A percentile compares a stretch with the other conserved stretches of the same genome.
Conservation (phyloP, 2,797 vertebrate species). For the Erpetoichthys calabaricus region DNA sequence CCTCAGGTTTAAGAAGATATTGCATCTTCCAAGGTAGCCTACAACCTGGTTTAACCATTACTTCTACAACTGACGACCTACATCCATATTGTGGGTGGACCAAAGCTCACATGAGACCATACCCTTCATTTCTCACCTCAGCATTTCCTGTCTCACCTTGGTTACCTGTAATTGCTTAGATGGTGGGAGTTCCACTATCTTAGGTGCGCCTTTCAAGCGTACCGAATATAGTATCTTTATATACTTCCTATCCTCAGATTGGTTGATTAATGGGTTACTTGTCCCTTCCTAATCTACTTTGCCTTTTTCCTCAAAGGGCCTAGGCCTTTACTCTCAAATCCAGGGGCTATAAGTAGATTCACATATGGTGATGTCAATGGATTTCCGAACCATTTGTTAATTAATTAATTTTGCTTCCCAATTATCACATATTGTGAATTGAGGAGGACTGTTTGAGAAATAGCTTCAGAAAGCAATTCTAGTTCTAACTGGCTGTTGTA, state of each 20-base stretch:
- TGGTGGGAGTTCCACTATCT: not conserved
- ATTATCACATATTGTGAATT: not conserved
- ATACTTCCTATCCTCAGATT: not conserved
- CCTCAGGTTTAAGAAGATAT: constrained; percentile 8
- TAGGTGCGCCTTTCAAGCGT: not conserved
- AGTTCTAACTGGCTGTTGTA: not conserved
- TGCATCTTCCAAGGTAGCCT: not conserved
- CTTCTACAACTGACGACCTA: constrained; percentile 1
- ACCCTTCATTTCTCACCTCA: constrained; percentile 13
- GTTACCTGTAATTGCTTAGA: not conserved
- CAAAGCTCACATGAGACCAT: not conserved
- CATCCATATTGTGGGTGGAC: constrained; percentile 3
- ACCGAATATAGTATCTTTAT: not conserved
- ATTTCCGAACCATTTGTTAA: not conserved
- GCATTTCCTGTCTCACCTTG: constrained; percentile 7
- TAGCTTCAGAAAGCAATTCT: not conserved
- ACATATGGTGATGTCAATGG: not conserved
- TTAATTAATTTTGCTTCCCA: not conserved
- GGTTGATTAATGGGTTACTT: not conserved
- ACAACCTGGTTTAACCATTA: not conserved
- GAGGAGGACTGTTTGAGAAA: not conserved
- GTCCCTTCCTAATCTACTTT: not conserved
- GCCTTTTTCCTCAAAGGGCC: not conserved
- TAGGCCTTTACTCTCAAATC: not conserved
- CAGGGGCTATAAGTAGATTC: not conserved